Percentiles rank a stretch among this genome's conserved stretches.
These are phyloP conservation scores for Myzus persicae DNA, from an alignment of 1,140 invertebrate genomes.

Conservation along the genomic window DNA sequence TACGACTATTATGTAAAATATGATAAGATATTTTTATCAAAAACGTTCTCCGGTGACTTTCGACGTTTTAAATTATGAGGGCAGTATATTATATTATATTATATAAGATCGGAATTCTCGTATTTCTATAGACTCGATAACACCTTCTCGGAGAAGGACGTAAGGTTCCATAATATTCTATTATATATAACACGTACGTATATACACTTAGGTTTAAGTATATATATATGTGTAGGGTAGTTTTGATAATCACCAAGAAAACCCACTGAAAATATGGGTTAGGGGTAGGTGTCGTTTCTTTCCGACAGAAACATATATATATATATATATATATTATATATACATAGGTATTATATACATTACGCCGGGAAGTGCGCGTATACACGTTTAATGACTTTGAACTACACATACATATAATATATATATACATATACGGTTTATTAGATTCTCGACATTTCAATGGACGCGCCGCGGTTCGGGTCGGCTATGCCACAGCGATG, in stretches of 20 bases:
- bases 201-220: background rate
- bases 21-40: background rate
- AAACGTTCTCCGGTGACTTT: background rate
- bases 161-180: background rate
- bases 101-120: background rate
- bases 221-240: background rate
- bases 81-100: background rate
- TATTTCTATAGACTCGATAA: background rate
- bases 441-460: slow-evolving; percentile 32
- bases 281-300: slow-evolving; percentile 5
- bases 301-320: background rate
- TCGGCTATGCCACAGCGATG: background rate
- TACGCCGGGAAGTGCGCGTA: background rate
- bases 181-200: background rate
- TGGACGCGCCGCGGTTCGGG: background rate
- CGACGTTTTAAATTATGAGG: background rate
- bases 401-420: background rate
- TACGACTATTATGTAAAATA: too few relatives aligned
- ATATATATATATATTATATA: too few relatives aligned
- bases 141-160: background rate
- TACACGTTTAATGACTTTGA: background rate
- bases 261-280: background rate
- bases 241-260: background rate
- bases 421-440: slow-evolving; percentile 1
- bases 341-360: background rate